These are phyloP conservation scores for Parascotia fuliginaria DNA, from an alignment of 2,888 invertebrate species.

Conservation along the genomic window DNA sequence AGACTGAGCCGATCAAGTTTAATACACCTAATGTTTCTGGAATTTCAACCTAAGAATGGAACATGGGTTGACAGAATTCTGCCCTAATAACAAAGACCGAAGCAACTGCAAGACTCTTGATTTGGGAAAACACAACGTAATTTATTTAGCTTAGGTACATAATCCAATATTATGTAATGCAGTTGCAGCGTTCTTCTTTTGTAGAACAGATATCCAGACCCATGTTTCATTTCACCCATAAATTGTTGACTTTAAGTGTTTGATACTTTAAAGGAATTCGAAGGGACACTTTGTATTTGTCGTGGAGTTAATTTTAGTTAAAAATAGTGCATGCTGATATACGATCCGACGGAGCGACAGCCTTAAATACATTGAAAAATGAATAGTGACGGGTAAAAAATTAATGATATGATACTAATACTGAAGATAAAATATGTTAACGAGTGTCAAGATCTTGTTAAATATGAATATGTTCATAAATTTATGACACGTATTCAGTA, in stretches of 20 bases:
- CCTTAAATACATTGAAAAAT: constrained; percentile 12
- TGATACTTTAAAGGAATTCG: constrained; percentile 41
- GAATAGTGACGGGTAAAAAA: constrained; percentile 1
- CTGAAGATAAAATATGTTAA: neutral
- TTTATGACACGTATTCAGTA: too few species aligned
- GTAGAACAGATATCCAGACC: too few species aligned
- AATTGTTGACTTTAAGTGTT: constrained; percentile 42
- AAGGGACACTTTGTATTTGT: constrained; percentile 25
- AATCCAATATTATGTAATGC: too few species aligned
- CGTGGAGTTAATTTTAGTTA: constrained; percentile 33
- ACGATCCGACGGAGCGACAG: constrained; percentile 24
- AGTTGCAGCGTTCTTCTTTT: too few species aligned
- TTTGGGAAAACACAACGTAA: too few species aligned
- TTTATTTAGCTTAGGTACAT: too few species aligned
- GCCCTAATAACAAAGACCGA: too few species aligned
- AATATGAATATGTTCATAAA: too few species aligned
- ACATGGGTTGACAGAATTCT: constrained; percentile 33
- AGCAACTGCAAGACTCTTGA: too few species aligned
- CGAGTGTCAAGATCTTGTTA: too few species aligned
- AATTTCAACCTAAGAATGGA: constrained; percentile 26
- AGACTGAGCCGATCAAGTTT: constrained; percentile 13
- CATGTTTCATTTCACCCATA: constrained; percentile 39
- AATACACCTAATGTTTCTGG: constrained; percentile 17
- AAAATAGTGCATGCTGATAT: constrained; percentile 29
- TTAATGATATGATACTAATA: neutral